Conservation (phyloP, 1,140 invertebrate species). For the Coptotermes formosanus region DNA sequence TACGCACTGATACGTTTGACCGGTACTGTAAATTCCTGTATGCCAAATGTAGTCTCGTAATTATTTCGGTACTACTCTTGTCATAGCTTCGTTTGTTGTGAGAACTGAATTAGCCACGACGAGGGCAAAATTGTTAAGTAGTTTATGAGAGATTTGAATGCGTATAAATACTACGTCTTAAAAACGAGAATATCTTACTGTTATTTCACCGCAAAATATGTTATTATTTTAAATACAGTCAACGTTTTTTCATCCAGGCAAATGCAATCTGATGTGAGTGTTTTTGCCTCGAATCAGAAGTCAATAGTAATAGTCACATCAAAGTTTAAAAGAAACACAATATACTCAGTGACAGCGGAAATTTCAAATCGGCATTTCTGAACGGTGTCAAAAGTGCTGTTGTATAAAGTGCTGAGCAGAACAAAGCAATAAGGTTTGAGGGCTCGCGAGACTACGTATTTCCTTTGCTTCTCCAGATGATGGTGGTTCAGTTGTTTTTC, state of each 20-base stretch:
- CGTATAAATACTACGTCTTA: too few relatives aligned
- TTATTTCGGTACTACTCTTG: too few relatives aligned
- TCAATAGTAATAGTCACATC: not conserved
- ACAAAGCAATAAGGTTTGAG: not conserved
- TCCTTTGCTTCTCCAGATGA: not conserved
- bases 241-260: not conserved
- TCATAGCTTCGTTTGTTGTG: too few relatives aligned
- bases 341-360: not conserved
- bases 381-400: not conserved
- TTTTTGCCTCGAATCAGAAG: not conserved
- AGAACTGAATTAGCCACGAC: too few relatives aligned
- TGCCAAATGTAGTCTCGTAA: too few relatives aligned
- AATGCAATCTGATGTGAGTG: not conserved
- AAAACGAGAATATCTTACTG: too few relatives aligned
- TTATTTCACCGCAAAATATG: too few relatives aligned
- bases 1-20: too few relatives aligned
- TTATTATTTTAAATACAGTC: not conserved
- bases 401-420: not conserved
- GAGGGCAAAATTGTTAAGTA: too few relatives aligned
- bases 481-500: not conserved
- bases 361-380: not conserved
- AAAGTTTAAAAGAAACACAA: not conserved
- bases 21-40: too few relatives aligned
- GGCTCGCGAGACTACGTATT: not conserved
- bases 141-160: too few relatives aligned